Conservation (phyloP, 2,113 vertebrate species). For the Rhineura floridana region DNA sequence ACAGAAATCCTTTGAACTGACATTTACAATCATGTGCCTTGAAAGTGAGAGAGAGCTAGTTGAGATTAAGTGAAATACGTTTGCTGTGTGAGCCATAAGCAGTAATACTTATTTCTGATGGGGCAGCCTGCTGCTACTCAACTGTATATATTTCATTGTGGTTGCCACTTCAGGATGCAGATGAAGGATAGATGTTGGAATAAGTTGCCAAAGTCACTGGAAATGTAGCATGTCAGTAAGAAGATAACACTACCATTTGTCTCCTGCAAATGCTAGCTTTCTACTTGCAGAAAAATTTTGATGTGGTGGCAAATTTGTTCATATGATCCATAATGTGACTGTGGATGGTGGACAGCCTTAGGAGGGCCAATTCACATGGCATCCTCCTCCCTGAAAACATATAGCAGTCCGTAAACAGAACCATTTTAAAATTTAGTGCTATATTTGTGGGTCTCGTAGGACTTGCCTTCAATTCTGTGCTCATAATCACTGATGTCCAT, state of each 20-base stretch:
- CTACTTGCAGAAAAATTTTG: background rate
- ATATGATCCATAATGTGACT: background rate
- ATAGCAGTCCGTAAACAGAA: background rate
- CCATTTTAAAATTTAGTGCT: background rate
- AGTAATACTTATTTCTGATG: background rate
- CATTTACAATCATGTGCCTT: background rate
- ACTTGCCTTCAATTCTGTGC: background rate
- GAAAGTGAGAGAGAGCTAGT: background rate
- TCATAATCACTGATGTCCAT: conserved; percentile 19
- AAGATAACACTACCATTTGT: too few species aligned
- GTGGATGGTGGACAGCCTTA: background rate
- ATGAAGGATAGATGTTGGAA: background rate
- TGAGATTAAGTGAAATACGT: background rate
- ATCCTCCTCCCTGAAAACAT: background rate
- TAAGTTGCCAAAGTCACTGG: background rate
- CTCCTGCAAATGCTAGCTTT: background rate
- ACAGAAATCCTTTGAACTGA: background rate
- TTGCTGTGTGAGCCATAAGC: background rate
- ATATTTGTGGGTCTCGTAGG: conserved; percentile 9
- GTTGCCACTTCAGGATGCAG: background rate
- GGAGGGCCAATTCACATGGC: background rate
- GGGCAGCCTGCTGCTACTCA: background rate
- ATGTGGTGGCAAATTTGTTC: background rate
- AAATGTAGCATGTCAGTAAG: background rate
- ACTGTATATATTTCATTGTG: background rate